A percentile compares a stretch with the other conserved stretches of the same genome.
Conservation (phyloP, 2,888 invertebrate species). For the Bhutanitis thaidina region DNA sequence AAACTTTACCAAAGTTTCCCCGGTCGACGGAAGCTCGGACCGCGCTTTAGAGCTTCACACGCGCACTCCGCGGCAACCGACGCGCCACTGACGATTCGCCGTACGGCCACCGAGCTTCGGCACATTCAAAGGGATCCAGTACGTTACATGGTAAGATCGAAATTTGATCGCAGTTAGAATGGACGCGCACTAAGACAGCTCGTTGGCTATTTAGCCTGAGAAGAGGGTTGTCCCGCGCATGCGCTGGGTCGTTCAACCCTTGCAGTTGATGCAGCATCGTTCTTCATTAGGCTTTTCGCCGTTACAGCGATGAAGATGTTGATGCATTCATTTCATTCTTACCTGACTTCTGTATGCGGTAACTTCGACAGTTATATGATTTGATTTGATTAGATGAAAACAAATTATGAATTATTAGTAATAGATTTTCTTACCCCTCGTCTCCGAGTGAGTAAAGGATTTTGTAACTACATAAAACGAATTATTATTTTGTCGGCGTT, state of each 20-base stretch:
- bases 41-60: slow-evolving; percentile 29
- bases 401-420: no score
- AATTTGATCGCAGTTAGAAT: slow-evolving; percentile 72
- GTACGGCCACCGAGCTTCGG: slow-evolving; percentile 33
- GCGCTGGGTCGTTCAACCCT: slow-evolving; percentile 65
- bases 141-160: slow-evolving; percentile 73
- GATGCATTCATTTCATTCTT: slow-evolving; percentile 17
- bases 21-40: slow-evolving; percentile 22
- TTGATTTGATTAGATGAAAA: no score
- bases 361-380: neutral
- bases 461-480: no score
- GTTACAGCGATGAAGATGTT: slow-evolving; percentile 14
- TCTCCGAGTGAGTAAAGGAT: no score
- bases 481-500: no score
- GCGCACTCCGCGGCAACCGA: slow-evolving; percentile 45
- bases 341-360: neutral
- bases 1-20: slow-evolving; percentile 61
- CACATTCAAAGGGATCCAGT: slow-evolving; percentile 60
- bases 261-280: slow-evolving; percentile 60
- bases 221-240: slow-evolving; percentile 49
- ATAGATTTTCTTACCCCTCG: no score
- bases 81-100: slow-evolving; percentile 46
- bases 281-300: slow-evolving; percentile 37
- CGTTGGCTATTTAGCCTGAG: slow-evolving; percentile 58
- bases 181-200: slow-evolving; percentile 64